Conservation (phyloP, 23 tunicate genomes). For the Trididemnum nubilum region DNA sequence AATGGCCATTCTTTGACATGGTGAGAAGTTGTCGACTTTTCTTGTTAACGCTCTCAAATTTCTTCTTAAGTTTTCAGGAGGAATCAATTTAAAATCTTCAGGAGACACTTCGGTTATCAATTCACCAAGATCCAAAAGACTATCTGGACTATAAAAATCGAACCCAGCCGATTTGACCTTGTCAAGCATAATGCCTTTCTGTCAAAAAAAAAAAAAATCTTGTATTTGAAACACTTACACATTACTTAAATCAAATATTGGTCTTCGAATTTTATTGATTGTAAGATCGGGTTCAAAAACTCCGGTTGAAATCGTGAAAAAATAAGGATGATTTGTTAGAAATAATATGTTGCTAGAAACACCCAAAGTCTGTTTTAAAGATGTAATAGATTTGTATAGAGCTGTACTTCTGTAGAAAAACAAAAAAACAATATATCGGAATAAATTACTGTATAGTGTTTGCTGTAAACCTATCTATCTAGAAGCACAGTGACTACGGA, state of each 20-base stretch:
- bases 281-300: no score
- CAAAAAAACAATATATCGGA: no score
- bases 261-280: no score
- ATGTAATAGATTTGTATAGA: no score
- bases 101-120: constrained; percentile 37
- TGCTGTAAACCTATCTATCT: no score
- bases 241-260: background rate
- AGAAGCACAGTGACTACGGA: no score
- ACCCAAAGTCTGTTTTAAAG: no score
- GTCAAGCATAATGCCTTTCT: constrained; percentile 47
- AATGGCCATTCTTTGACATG: constrained; percentile 20
- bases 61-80: constrained; percentile 29
- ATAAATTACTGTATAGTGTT: no score
- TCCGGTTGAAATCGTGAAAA: no score
- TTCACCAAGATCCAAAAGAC: constrained; percentile 42
- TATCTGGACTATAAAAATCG: constrained; percentile 3
- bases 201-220: background rate
- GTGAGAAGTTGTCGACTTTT: constrained; percentile 25
- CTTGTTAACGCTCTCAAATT: constrained; percentile 34
- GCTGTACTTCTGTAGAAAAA: no score
- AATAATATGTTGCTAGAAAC: no score
- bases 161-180: constrained; percentile 54
- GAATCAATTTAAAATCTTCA: constrained; percentile 29
- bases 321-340: no score
- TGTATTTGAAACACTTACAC: background rate